phyloP scores from a whole-genome alignment of 1,140 invertebrate genomes.

The Ceratina australensis region DNA sequence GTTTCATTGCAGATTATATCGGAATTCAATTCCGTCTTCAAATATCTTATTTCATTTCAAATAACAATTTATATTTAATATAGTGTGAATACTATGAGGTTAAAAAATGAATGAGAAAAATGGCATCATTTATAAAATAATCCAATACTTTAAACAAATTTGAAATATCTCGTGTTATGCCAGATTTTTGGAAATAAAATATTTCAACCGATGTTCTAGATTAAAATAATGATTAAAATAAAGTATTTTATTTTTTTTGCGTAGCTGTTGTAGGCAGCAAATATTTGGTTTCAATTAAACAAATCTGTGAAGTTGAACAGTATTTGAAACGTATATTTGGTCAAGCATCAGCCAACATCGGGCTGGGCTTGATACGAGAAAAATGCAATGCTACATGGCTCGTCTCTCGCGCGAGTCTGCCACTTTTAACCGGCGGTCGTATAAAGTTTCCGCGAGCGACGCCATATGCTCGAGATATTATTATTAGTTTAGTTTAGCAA shows the following conservation, averaged over 20 bases:
- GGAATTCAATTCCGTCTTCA: too few species aligned
- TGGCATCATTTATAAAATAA: not conserved
- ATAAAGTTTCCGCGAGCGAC: slow-evolving; percentile 43
- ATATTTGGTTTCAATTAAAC: not conserved
- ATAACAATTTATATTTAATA: too few species aligned
- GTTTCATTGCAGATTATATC: too few species aligned
- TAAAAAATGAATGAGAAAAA: not conserved
- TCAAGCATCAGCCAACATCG: not conserved
- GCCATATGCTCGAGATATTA: slow-evolving; percentile 52
- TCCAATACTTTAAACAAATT: not conserved
- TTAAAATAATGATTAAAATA: too few species aligned
- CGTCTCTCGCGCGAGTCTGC: not conserved
- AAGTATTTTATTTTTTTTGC: not conserved
- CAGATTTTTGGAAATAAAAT: not conserved
- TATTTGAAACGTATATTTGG: not conserved
- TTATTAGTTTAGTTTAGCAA: slow-evolving; percentile 58
- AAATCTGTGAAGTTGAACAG: not conserved
- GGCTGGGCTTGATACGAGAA: slow-evolving; percentile 2
- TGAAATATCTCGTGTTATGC: not conserved
- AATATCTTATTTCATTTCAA: too few species aligned
- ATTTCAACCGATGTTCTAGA: not conserved
- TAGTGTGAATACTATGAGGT: too few species aligned
- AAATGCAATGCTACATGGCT: slow-evolving; percentile 37
- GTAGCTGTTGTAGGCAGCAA: not conserved
- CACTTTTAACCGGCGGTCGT: slow-evolving; percentile 42